A percentile compares a stretch with the other conserved stretches of the same genome.
Evolutionary conservation across 1,140 invertebrate genomes (phyloP).

Genomic region (Ruditapes philippinarum): DNA sequence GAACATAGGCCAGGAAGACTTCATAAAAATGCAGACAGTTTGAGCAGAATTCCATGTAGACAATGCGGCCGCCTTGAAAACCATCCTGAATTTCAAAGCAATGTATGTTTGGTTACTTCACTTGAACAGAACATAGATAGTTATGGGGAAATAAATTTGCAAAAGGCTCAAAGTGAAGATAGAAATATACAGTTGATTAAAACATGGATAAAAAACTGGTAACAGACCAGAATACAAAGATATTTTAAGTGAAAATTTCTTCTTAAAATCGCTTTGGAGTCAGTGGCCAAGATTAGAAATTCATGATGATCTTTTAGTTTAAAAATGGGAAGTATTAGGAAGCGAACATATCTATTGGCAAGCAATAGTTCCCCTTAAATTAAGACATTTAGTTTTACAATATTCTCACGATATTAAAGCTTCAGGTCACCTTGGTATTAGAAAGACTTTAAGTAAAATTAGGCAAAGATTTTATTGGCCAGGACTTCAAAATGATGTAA

Average conservation of each 20-base stretch:
- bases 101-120: not conserved
- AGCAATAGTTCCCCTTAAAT: not conserved
- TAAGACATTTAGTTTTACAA: not conserved
- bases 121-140: not conserved
- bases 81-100: not conserved
- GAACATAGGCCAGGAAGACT: constrained; percentile 52
- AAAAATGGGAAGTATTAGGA: not conserved
- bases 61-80: constrained; percentile 25
- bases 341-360: not conserved
- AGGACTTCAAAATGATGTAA: constrained; percentile 30
- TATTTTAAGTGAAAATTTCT: constrained; percentile 3
- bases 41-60: constrained; percentile 60
- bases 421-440: constrained; percentile 35
- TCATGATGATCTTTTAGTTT: not conserved
- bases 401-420: constrained; percentile 39
- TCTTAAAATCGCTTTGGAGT: constrained; percentile 26
- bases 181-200: not conserved
- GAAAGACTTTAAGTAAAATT: constrained; percentile 36
- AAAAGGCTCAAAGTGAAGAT: not conserved
- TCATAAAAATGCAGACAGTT: constrained; percentile 67
- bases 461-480: constrained; percentile 57
- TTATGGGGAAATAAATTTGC: not conserved
- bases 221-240: not conserved
- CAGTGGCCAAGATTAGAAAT: not conserved
- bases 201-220: not conserved